Conservation (phyloP, 1,140 invertebrate genomes). For the Achatina immaculata region DNA sequence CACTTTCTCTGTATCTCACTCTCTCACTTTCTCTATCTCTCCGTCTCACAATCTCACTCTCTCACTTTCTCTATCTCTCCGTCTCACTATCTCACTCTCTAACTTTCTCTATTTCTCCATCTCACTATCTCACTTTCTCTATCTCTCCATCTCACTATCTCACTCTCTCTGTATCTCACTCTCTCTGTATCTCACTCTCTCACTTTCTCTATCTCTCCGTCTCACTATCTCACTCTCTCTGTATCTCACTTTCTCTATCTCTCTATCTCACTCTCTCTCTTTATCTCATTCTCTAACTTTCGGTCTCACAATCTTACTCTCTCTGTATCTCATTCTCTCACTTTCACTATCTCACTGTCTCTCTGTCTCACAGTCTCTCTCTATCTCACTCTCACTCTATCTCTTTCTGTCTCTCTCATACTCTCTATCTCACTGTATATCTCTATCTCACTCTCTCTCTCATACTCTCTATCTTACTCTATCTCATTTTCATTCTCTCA, state of each 20-base stretch:
- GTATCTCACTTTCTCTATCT: not conserved
- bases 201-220: no score
- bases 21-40: no score
- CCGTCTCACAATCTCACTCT: no score
- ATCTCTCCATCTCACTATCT: no score
- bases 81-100: no score
- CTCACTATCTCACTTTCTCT: not conserved
- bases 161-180: not conserved
- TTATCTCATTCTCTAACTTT: not conserved
- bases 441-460: slow-evolving; percentile 26
- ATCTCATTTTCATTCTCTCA: no score
- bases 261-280: not conserved
- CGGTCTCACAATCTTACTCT: not conserved
- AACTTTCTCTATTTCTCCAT: not conserved
- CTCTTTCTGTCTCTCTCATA: no score
- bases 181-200: slow-evolving; percentile 5
- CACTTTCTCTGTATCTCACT: no score
- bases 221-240: no score
- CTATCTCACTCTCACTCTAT: not conserved
- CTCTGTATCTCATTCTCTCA: not conserved
- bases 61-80: no score
- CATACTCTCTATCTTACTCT: not conserved
- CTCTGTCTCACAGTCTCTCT: not conserved
- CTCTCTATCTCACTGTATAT: no score
- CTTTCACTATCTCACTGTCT: not conserved